These are phyloP conservation scores for Acanthosepion pharaonis DNA, from an alignment of 2,888 invertebrate genomes.

Conservation along the genomic window DNA sequence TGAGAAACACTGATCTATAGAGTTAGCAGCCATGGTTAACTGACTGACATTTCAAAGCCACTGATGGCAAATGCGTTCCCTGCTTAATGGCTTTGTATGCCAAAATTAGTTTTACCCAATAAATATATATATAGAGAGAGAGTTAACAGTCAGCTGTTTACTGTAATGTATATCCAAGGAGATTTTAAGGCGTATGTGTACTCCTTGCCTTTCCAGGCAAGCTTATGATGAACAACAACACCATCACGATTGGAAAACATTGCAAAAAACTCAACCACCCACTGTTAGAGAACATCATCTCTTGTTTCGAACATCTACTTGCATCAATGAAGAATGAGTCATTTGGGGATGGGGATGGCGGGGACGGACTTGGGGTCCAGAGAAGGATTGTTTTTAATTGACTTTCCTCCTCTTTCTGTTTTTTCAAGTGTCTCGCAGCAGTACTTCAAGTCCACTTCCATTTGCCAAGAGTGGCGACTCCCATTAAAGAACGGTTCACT, in stretches of 20 bases:
- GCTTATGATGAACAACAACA: not conserved
- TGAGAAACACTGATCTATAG: too few relatives aligned
- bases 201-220: not conserved
- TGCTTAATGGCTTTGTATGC: too few relatives aligned
- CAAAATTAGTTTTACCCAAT: too few relatives aligned
- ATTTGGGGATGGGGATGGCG: not conserved
- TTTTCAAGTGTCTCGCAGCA: not conserved
- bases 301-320: not conserved
- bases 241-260: not conserved
- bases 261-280: not conserved
- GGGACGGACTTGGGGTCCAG: too few relatives aligned
- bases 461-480: not conserved
- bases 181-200: not conserved
- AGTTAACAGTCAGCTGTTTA: not conserved
- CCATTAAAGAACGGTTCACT: not conserved
- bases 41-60: too few relatives aligned
- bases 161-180: not conserved
- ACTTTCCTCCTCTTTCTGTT: not conserved
- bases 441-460: not conserved
- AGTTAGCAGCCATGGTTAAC: too few relatives aligned
- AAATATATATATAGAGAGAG: too few relatives aligned
- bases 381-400: not conserved
- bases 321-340: not conserved
- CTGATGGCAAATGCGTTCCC: too few relatives aligned
- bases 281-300: not conserved